phyloP scores from a whole-genome alignment of 2,113 vertebrate genomes.

The Struthidea cinerea region DNA sequence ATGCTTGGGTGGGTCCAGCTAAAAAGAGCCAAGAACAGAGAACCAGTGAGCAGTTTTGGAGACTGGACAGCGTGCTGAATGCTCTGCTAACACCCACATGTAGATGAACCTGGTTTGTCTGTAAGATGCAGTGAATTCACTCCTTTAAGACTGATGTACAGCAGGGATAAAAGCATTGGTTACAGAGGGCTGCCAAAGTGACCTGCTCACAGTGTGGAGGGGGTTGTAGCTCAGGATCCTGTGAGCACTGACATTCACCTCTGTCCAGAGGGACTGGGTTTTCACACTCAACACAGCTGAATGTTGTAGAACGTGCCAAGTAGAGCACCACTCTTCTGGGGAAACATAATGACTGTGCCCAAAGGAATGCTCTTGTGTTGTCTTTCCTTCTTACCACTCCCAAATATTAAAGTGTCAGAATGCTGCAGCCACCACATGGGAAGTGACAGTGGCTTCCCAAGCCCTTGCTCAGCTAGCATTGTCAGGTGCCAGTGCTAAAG shows the following conservation, averaged over 20 bases:
- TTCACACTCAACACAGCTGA: neutral
- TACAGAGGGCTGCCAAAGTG: neutral
- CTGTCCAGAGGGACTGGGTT: neutral
- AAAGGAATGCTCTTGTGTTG: neutral
- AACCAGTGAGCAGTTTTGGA: neutral
- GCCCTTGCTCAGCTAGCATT: neutral
- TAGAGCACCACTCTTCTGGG: neutral
- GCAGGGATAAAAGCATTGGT: neutral
- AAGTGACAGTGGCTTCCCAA: neutral
- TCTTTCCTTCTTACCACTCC: neutral
- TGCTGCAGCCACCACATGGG: neutral
- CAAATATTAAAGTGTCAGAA: neutral
- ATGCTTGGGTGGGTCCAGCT: neutral
- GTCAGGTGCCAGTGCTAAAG: neutral
- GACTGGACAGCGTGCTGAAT: neutral
- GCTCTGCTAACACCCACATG: fast-evolving
- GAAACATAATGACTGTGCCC: neutral
- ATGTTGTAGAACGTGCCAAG: neutral
- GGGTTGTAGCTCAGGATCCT: neutral
- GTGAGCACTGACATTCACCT: neutral
- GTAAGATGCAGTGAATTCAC: neutral
- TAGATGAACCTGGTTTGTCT: neutral
- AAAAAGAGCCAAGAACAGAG: neutral
- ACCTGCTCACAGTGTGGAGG: neutral
- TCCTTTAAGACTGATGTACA: neutral